Conservation (phyloP, 2,113 vertebrate species). For the Chauna torquata region DNA sequence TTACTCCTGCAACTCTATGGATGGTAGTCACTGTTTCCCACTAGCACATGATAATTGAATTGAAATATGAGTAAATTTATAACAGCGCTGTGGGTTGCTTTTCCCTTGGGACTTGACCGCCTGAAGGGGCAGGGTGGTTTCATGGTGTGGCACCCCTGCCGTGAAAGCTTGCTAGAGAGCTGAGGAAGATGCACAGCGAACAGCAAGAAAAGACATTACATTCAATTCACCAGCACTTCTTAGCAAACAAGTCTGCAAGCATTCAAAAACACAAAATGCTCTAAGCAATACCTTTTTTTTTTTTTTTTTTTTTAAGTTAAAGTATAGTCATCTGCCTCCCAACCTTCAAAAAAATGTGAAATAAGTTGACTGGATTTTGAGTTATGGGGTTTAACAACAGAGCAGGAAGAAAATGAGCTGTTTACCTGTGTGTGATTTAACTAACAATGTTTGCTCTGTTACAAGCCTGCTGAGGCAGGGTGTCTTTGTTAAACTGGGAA, state of each 20-base stretch:
- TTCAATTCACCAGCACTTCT: not conserved
- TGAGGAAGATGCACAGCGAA: not conserved
- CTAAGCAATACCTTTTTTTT: not conserved
- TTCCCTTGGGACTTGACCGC: not conserved
- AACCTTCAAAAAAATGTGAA: not conserved
- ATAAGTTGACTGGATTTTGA: not conserved
- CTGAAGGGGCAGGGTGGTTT: not conserved
- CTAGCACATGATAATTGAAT: not conserved
- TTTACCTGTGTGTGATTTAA: not conserved
- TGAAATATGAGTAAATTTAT: not conserved
- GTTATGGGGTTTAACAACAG: not conserved
- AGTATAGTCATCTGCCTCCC: not conserved
- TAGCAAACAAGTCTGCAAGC: not conserved
- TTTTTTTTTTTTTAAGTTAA: not conserved
- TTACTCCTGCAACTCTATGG: not conserved
- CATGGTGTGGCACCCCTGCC: too few relatives aligned
- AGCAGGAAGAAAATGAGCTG: not conserved
- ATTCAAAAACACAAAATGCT: not conserved
- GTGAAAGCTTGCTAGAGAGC: not conserved
- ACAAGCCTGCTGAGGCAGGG: not conserved
- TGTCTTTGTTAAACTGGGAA: not conserved
- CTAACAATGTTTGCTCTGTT: not conserved
- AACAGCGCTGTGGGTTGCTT: not conserved
- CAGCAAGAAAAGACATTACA: not conserved
- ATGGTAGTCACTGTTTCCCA: not conserved